Evolutionary conservation across 1,140 invertebrate species (phyloP), one percentile per base, ranked within the genome.

Genomic region (Heliothis virescens): DNA sequence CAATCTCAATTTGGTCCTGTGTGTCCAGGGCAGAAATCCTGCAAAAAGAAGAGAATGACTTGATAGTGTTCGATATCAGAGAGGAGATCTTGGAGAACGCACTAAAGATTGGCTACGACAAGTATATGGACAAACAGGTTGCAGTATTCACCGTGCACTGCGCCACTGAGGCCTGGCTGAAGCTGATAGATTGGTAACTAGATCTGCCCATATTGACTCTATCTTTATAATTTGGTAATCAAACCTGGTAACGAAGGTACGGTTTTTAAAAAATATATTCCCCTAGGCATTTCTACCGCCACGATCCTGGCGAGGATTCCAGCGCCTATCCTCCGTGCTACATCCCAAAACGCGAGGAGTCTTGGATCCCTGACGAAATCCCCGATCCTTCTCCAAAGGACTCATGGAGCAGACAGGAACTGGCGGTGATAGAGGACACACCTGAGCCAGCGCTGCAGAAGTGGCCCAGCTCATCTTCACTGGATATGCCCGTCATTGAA

Each of bases 41-140:
- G 1, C 89, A 91, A 79, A 92, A 90, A 69, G 91, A 95, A 81
- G 92, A 95, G 47, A 88, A 85, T 15, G 91, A 95, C 52, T 73
- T 93, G 34, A 65, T 94, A 48, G 87, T 94, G 15, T 87, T 91
- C 12, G 90, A 92, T n/a, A 87, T 95, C 15, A 87, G 92, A 0
- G 93, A 94, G 69, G 94, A 95, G 55, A 89, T 95, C 12, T 12
- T 95, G n/a, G 91, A 94, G 57, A 84, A 79, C 0, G 91, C 89
- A 0, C 76, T 95, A 13, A 78, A 82, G 3, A 87, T 92, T 12
- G 87, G 86, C 55, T 91, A 94, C 67, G 80, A 84, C 13, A 82
- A 81, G 3, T 94, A 95, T 53, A 93, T 95, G 91, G 86, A 91
- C 53, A 86, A 81, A n/a, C 92, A 94, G 69, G 90, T 78, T 1